phyloP scores from a whole-genome alignment of 2,888 invertebrate genomes.

The Bimastos eiseni region DNA sequence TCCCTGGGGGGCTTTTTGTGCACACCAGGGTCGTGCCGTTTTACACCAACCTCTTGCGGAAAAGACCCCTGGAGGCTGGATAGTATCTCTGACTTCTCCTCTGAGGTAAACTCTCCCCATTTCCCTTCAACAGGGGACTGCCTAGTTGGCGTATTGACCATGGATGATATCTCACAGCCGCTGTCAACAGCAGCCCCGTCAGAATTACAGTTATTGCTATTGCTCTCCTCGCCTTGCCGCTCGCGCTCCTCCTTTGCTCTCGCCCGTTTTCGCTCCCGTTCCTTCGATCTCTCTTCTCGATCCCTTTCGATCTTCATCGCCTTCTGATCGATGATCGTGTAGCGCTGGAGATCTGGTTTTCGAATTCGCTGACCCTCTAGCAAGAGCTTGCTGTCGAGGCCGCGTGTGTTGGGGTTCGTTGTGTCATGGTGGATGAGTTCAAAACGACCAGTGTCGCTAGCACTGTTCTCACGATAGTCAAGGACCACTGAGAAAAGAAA shows the following conservation, averaged over 20 bases:
- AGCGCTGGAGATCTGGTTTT: slow-evolving; percentile 40
- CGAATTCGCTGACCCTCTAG: slow-evolving; percentile 45
- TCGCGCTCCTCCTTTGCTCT: not conserved
- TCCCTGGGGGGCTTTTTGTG: not conserved
- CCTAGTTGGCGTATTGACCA: not conserved
- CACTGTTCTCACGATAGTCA: slow-evolving; percentile 57
- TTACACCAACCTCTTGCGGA: not conserved
- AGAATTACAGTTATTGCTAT: not conserved
- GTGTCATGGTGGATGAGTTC: slow-evolving; percentile 52
- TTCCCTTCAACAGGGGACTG: not conserved
- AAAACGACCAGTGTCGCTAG: slow-evolving; percentile 59
- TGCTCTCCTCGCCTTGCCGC: not conserved
- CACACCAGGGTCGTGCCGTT: not conserved
- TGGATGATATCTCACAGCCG: not conserved
- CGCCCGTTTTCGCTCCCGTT: not conserved
- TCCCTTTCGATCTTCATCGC: slow-evolving; percentile 29
- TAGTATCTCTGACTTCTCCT: not conserved
- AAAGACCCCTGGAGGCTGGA: not conserved
- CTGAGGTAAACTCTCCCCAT: not conserved
- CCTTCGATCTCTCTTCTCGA: slow-evolving; percentile 14
- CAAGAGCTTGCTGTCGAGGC: slow-evolving; percentile 47
- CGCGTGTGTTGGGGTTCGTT: slow-evolving; percentile 44
- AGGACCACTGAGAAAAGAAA: slow-evolving; percentile 53
- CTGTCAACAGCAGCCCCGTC: not conserved
- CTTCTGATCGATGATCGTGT: slow-evolving; percentile 38